phyloP scores from a whole-genome alignment of 1,140 invertebrate genomes.

The Psilanteris sp. region DNA sequence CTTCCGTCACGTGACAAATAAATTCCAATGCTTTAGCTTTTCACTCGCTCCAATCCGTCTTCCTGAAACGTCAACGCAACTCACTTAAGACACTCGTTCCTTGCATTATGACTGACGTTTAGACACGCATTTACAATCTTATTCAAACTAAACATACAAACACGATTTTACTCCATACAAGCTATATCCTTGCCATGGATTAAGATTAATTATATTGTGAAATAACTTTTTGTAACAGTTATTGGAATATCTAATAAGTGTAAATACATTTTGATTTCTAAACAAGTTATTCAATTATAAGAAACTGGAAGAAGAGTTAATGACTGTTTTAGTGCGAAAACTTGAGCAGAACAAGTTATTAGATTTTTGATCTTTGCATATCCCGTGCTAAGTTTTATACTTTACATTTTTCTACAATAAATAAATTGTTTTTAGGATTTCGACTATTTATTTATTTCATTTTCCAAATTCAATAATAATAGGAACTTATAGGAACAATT shows the following conservation, averaged over 20 bases:
- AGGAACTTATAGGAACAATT: too few species aligned
- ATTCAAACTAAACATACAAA: slow-evolving; percentile 60
- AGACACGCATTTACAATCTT: slow-evolving; percentile 62
- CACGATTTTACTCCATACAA: slow-evolving; percentile 29
- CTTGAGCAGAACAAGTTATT: too few species aligned
- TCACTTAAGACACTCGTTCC: slow-evolving; percentile 58
- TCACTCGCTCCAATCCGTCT: slow-evolving; percentile 57
- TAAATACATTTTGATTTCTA: slow-evolving; percentile 48
- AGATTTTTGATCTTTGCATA: too few species aligned
- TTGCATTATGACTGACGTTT: slow-evolving; percentile 62
- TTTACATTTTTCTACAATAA: too few species aligned
- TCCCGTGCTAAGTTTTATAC: too few species aligned
- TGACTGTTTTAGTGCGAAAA: slow-evolving; percentile 5
- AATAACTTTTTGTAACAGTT: slow-evolving; percentile 40
- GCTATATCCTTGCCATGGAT: slow-evolving; percentile 34
- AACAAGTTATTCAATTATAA: slow-evolving; percentile 53
- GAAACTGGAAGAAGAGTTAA: slow-evolving; percentile 7
- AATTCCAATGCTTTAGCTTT: slow-evolving; percentile 56
- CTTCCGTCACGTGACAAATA: slow-evolving; percentile 47
- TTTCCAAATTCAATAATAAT: too few species aligned
- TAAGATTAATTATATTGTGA: slow-evolving; percentile 63
- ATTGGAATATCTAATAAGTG: slow-evolving; percentile 51
- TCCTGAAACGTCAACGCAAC: slow-evolving; percentile 61
- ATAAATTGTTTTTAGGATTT: too few species aligned
- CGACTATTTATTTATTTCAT: too few species aligned